Evolutionary conservation across 2,888 invertebrate genomes (phyloP), one percentile per base, ranked within the genome.

Genomic region (Steinernema carpocapsae): DNA sequence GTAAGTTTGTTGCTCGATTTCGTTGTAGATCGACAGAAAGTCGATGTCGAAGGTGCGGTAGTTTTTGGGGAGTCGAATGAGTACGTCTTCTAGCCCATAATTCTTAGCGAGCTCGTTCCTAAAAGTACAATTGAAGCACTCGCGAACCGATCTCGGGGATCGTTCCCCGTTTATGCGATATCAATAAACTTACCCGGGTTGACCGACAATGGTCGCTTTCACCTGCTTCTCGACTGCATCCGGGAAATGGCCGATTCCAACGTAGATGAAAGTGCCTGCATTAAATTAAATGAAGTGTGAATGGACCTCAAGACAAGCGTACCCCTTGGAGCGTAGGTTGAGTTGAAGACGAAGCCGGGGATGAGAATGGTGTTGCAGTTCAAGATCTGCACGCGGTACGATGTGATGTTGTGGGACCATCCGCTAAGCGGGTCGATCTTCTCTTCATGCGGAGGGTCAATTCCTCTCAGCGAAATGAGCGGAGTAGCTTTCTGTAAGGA

Each of bases 361-460:
- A 83, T 75, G n/a, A 85, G 48, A 51, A 83, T 72, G n/a, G 84
- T 84, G 74, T 84, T 85, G 76, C 84, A 84, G 77, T 84, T 80
- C 24, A 80, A 51, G 43, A 80, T 79, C 45, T 80, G 82, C 22
- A 80, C 76, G 26, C 83, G 75, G 70, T 80, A 80, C 0, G 83
- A 83, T n/a, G 81, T 74, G 45, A 80, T 74, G 51, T 81, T 81
- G 72, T 80, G 81, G n/a, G 76, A 72, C 81, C 81, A 80, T 29
- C 81, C 81, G 42, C 79, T 79, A 24, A 80, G 32, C 10, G 81
- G 81, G 73, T 73, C 75, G 14, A 80, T 81, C 48, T 76, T 72
- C 71, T 80, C 78, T 73, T 84, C 82, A 2, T 74, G 71, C 10
- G 83, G 83, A 32, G 84, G 83, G 24, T 76, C 78, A 19, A 84